Evolutionary conservation across 2,888 invertebrate species (phyloP).

Genomic region (Nemurella pictetii): DNA sequence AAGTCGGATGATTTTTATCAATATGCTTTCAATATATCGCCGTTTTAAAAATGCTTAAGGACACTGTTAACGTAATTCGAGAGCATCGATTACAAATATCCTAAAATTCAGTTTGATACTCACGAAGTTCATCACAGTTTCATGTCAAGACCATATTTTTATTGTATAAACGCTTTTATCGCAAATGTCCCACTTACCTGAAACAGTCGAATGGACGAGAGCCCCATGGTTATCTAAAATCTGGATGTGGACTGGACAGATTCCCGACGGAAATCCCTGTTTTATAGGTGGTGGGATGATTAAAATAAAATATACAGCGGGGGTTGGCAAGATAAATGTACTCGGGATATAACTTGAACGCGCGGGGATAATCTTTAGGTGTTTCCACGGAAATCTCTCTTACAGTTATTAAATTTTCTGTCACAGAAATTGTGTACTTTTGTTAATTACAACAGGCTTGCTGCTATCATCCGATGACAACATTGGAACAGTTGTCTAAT

Average conservation of each 20-base stretch:
- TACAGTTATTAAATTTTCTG: constrained; percentile 29
- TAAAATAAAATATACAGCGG: not conserved
- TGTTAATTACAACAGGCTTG: not conserved
- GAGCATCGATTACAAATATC: too few relatives aligned
- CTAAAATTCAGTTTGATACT: too few relatives aligned
- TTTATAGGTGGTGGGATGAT: not conserved
- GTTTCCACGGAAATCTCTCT: constrained; percentile 7
- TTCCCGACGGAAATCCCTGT: not conserved
- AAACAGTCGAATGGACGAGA: not conserved
- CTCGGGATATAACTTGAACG: not conserved
- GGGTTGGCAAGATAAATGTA: not conserved
- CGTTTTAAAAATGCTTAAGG: too few relatives aligned
- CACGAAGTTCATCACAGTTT: too few relatives aligned
- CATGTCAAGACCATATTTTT: too few relatives aligned
- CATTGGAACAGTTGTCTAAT: not conserved
- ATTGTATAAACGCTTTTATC: too few relatives aligned
- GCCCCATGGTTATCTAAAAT: not conserved
- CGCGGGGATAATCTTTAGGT: not conserved
- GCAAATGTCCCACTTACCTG: not conserved
- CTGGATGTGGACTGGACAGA: not conserved
- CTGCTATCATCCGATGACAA: not conserved
- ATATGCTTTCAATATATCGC: too few relatives aligned
- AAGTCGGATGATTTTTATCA: too few relatives aligned
- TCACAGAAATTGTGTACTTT: constrained; percentile 28
- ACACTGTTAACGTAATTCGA: too few relatives aligned